These are phyloP conservation scores for Lophius americanus DNA, from an alignment of 2,797 vertebrate species.

Conservation along the genomic window DNA sequence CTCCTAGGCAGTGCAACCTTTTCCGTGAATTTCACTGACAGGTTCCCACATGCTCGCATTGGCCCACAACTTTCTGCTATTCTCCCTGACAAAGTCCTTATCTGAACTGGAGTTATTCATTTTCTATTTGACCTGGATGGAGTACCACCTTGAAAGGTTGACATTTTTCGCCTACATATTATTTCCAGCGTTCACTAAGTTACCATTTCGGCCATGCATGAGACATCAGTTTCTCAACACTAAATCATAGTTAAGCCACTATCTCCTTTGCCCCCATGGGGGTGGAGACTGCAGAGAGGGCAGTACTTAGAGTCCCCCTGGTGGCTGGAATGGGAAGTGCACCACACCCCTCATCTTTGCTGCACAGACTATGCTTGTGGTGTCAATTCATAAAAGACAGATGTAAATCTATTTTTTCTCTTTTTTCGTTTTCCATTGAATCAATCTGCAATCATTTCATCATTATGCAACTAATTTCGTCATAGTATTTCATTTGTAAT, in stretches of 20 bases:
- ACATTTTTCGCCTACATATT: background rate
- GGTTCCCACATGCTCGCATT: slow-evolving; percentile 70
- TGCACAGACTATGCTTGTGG: background rate
- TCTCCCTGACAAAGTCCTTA: slow-evolving; percentile 4
- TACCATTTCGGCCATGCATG: background rate
- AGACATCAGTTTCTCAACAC: background rate
- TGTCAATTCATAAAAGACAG: slow-evolving; percentile 6
- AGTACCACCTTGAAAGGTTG: background rate
- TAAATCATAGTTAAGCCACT: slow-evolving; percentile 11
- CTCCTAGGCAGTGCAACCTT: slow-evolving; percentile 54
- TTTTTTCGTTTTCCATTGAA: slow-evolving; percentile 18
- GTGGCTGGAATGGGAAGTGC: slow-evolving; percentile 53
- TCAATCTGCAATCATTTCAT: slow-evolving; percentile 24
- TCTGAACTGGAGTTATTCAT: slow-evolving; percentile 8
- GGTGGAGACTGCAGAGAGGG: slow-evolving; percentile 1
- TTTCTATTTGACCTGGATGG: background rate
- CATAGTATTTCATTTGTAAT: slow-evolving; percentile 20
- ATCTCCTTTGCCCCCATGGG: background rate
- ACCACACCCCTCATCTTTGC: slow-evolving; percentile 45
- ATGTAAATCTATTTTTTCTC: slow-evolving; percentile 4
- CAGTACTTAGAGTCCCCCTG: slow-evolving; percentile 17
- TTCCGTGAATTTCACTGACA: slow-evolving; percentile 60
- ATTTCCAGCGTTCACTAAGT: background rate
- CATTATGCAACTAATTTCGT: background rate
- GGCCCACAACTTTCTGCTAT: slow-evolving; percentile 40